Evolutionary conservation across 2,113 vertebrate species (phyloP).

Genomic region (Myrmophylax atrothorax): DNA sequence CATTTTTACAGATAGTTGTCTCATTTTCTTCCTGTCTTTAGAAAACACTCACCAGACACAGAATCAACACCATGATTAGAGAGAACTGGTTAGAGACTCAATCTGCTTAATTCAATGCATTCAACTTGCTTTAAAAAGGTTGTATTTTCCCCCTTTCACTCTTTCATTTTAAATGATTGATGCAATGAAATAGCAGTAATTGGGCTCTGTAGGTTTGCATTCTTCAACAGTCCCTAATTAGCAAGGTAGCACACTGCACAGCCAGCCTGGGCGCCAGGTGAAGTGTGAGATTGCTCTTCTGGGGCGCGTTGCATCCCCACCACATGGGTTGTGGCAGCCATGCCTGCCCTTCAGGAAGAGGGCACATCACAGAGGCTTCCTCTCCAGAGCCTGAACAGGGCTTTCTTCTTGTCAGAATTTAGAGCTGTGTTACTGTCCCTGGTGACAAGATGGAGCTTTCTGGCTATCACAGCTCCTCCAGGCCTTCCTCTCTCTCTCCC

Average conservation of each 20-base stretch:
- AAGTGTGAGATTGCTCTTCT: rapidly evolving
- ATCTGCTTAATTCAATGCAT: not conserved
- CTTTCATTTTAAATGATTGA: not conserved
- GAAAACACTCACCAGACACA: not conserved
- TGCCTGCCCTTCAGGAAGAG: not conserved
- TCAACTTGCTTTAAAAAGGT: not conserved
- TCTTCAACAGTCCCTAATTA: not conserved
- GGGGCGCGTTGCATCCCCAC: rapidly evolving
- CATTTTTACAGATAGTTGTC: not conserved
- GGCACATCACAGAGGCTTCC: rapidly evolving
- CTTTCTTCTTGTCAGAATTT: not conserved
- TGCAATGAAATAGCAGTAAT: not conserved
- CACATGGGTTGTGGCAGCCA: rapidly evolving
- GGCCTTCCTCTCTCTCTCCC: not conserved
- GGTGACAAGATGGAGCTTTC: rapidly evolving
- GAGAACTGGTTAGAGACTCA: not conserved
- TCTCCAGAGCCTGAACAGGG: not conserved
- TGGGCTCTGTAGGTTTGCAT: not conserved
- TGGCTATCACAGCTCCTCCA: rapidly evolving
- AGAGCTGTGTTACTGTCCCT: no score
- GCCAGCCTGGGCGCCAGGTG: rapidly evolving
- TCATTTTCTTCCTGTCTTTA: not conserved
- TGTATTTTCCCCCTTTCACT: not conserved
- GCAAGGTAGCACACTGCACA: rapidly evolving
- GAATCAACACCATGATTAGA: not conserved